A percentile compares a stretch with the other conserved stretches of the same genome.
These are phyloP conservation scores for Rhopalosiphum nymphaeae DNA, from an alignment of 2,888 invertebrate species.

Conservation along the genomic window DNA sequence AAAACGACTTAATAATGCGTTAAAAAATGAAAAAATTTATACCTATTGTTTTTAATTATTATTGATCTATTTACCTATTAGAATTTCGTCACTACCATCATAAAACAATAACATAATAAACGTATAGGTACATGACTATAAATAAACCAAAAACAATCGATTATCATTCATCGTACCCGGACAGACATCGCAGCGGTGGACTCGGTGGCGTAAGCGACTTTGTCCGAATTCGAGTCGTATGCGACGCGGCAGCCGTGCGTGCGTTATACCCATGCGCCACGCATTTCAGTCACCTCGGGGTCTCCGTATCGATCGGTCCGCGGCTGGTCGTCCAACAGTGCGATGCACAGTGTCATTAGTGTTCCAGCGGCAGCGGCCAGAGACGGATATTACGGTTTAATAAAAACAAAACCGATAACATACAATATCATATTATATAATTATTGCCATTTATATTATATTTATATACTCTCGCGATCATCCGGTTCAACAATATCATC, in stretches of 20 bases:
- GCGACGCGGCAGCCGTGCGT: neutral
- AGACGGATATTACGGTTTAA: neutral
- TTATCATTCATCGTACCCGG: neutral
- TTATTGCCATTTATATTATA: neutral
- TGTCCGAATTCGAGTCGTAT: neutral
- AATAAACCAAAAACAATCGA: neutral
- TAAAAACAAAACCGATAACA: neutral
- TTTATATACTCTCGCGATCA: neutral
- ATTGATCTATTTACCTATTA: too few species aligned
- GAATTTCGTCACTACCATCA: neutral
- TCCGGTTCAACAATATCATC: neutral
- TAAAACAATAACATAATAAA: neutral
- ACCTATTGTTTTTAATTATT: too few species aligned
- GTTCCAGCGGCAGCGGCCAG: neutral
- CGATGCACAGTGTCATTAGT: neutral
- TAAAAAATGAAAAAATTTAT: neutral
- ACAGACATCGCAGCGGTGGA: neutral
- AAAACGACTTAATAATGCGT: neutral
- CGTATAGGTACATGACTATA: neutral
- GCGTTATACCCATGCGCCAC: conserved; percentile 29
- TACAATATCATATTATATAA: neutral
- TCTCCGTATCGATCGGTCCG: conserved; percentile 57
- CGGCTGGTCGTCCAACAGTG: neutral
- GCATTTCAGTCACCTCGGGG: conserved; percentile 39
- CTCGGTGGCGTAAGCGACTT: neutral